Evolutionary conservation across 2,113 vertebrate species (phyloP).

Genomic region (Damaliscus lunatus): DNA sequence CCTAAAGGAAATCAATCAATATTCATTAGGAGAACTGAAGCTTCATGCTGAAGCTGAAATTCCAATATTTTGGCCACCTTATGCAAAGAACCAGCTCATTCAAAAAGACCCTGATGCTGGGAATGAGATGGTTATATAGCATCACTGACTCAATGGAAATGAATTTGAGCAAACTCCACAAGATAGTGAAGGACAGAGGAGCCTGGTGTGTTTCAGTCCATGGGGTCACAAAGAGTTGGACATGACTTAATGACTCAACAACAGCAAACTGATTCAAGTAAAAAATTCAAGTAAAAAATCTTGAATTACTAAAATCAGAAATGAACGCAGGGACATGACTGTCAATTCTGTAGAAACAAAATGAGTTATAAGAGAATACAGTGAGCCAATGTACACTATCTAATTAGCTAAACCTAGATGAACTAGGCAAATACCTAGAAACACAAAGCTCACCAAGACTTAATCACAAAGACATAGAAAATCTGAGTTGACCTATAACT

Average conservation of each 20-base stretch:
- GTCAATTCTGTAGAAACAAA: neutral
- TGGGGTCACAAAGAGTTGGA: neutral
- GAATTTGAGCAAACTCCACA: neutral
- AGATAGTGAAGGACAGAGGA: neutral
- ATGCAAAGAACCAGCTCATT: neutral
- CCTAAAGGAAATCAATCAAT: neutral
- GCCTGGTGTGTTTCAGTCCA: neutral
- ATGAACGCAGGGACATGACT: neutral
- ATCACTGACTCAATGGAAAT: neutral
- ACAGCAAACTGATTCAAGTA: neutral
- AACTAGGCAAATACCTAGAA: neutral
- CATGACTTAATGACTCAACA: neutral
- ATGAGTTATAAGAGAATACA: neutral
- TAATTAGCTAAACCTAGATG: neutral
- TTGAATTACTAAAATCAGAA: neutral
- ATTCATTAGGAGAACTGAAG: neutral
- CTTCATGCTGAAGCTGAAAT: neutral
- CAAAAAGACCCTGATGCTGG: neutral
- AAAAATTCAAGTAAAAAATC: neutral
- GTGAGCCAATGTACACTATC: neutral
- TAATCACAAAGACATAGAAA: neutral
- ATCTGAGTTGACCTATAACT: neutral
- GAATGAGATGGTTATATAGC: neutral
- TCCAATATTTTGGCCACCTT: neutral
- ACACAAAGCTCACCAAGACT: neutral